Conservation (phyloP, 2,113 vertebrate genomes). For the Suncus etruscus region DNA sequence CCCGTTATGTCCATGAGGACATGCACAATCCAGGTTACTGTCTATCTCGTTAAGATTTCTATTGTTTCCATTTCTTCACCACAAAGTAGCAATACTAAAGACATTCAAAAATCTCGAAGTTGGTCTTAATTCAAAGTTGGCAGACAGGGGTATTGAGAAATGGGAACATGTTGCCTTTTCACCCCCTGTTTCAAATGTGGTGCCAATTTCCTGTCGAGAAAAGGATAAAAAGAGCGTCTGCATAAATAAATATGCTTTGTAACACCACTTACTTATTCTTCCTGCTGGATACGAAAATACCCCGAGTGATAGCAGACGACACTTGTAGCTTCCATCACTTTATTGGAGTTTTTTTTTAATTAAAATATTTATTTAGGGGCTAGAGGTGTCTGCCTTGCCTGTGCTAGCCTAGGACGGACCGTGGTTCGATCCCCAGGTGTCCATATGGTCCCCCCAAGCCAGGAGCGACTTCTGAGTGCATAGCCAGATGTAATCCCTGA, state of each 20-base stretch:
- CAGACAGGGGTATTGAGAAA: constrained; percentile 63
- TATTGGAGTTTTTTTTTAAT: constrained; percentile 46
- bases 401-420: too few relatives aligned
- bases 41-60: neutral
- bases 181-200: constrained; percentile 33
- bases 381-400: too few relatives aligned
- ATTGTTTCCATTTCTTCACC: constrained; percentile 56
- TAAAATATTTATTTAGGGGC: too few relatives aligned
- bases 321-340: constrained; percentile 38
- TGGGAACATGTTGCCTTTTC: constrained; percentile 64
- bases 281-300: constrained; percentile 65
- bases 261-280: constrained; percentile 69
- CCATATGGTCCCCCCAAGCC: too few relatives aligned
- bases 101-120: constrained; percentile 55
- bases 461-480: too few relatives aligned
- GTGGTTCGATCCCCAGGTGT: too few relatives aligned
- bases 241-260: constrained; percentile 80
- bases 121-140: constrained; percentile 70
- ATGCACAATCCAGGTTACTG: neutral
- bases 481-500: too few relatives aligned
- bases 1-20: neutral
- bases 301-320: constrained; percentile 30
- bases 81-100: constrained; percentile 24
- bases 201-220: constrained; percentile 80
- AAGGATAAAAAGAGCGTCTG: constrained; percentile 79